Base-by-base conservation (phyloP, 2,113 vertebrate genomes). In the Ictidomys tridecemlineatus region DNA sequence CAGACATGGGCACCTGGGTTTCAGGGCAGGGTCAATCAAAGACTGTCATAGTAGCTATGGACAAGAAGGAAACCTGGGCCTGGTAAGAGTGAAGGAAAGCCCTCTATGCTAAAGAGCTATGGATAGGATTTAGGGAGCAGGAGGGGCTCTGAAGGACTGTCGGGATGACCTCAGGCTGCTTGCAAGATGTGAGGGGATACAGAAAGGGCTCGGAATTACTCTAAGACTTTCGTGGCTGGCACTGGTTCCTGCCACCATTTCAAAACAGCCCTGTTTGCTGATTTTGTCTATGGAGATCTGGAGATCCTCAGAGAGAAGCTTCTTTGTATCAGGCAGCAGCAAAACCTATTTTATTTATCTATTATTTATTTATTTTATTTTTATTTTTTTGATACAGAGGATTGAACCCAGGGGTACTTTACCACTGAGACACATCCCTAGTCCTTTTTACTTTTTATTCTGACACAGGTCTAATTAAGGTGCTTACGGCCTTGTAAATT, bases 171-270 rank as follows among this genome's bases (percentile, higher is more conserved):
- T 0, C 13, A 39, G 45, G 30, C 22, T 58, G 74, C 39, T 39
- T 22, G 0, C 4, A 17, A 17, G 4, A 32, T 4, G 61, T 1
- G 0, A 37, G 48, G 20, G 17, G 58, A 48, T 4, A 39, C 30
- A 58, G 16, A 72, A 70, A 82, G 74, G 51, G 39, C 39, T 0
- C 1, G 56, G 37, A 39, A 8, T 30, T 18, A 22, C 65, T 53
- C 37, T n/a, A 3, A 65, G 32, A 26, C 28, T 3, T 17, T 8
- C 2, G 3, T 4, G 8, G 39, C 20, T n/a, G 70, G 30, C 16
- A 8, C 10, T 78, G 2, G 30, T 8, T 48, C 24, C 78, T 32
- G 7, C 76, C 5, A 5, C 77, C 0, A 1, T 32, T 51, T 63
- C n/a, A 17, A 37, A 67, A 32, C 48, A 45, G 37, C 22, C 16